phyloP scores from a whole-genome alignment of 2,888 invertebrate genomes.

The Mythimna lalbum region DNA sequence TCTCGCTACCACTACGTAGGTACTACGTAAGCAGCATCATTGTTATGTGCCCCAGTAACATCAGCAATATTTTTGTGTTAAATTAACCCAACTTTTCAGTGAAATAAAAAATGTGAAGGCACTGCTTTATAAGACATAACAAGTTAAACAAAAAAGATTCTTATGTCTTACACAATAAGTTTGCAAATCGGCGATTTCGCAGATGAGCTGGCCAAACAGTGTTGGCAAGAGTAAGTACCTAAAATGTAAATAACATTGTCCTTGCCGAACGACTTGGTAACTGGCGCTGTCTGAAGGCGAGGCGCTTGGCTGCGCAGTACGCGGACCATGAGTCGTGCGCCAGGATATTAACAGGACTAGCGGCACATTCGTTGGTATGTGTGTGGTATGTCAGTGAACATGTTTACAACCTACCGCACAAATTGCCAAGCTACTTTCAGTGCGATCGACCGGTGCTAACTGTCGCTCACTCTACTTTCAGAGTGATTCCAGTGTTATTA shows the following conservation, averaged over 20 bases:
- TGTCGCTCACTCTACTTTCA: not conserved
- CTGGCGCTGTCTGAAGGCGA: not conserved
- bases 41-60: slow-evolving; percentile 16
- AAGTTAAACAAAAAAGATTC: not conserved
- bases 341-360: slow-evolving; percentile 7
- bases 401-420: not conserved
- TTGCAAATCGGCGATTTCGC: slow-evolving; percentile 2
- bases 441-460: slow-evolving; percentile 8
- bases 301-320: slow-evolving; percentile 14
- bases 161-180: not conserved
- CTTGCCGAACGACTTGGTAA: not conserved
- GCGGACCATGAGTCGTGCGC: slow-evolving; percentile 1
- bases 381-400: not conserved
- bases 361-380: not conserved
- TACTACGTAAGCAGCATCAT: slow-evolving; percentile 8
- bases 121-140: not conserved
- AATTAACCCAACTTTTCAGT: not conserved
- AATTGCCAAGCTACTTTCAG: not conserved
- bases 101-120: not conserved
- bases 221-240: not conserved
- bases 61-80: not conserved
- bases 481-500: not conserved
- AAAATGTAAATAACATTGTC: slow-evolving; percentile 5
- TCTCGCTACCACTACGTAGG: not conserved
- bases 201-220: not conserved